Percentiles rank a stretch among this genome's conserved stretches.
These are phyloP conservation scores for Lepilemur septentrionalis DNA, from an alignment of 2,797 vertebrate genomes.

Conservation along the genomic window DNA sequence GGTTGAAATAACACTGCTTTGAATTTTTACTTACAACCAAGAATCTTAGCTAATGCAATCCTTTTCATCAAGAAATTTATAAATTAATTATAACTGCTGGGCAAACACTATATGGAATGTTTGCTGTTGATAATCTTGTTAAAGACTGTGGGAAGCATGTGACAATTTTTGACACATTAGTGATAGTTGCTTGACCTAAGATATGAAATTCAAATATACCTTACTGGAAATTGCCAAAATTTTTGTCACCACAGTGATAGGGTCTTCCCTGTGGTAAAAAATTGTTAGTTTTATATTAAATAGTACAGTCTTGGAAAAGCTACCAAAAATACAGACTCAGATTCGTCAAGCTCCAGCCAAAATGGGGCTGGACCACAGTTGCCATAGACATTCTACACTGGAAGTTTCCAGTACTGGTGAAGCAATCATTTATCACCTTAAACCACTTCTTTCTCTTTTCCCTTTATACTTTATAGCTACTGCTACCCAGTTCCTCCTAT, in stretches of 20 bases:
- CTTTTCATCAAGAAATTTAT: background rate
- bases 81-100: background rate
- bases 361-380: background rate
- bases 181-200: background rate
- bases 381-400: background rate
- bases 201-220: background rate
- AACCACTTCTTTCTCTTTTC: background rate
- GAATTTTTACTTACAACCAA: background rate
- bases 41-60: background rate
- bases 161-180: background rate
- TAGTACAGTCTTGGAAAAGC: background rate
- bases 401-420: background rate
- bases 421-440: background rate
- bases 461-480: background rate
- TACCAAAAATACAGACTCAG: background rate
- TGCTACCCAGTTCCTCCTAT: background rate
- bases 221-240: background rate
- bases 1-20: background rate
- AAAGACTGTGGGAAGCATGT: background rate
- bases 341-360: background rate
- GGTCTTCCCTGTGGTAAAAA: background rate
- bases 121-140: background rate
- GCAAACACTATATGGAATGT: background rate
- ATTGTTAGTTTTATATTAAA: background rate
- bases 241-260: background rate